Evolutionary conservation across 2,797 vertebrate genomes (phyloP).

Genomic region (Neosalanx taihuensis): DNA sequence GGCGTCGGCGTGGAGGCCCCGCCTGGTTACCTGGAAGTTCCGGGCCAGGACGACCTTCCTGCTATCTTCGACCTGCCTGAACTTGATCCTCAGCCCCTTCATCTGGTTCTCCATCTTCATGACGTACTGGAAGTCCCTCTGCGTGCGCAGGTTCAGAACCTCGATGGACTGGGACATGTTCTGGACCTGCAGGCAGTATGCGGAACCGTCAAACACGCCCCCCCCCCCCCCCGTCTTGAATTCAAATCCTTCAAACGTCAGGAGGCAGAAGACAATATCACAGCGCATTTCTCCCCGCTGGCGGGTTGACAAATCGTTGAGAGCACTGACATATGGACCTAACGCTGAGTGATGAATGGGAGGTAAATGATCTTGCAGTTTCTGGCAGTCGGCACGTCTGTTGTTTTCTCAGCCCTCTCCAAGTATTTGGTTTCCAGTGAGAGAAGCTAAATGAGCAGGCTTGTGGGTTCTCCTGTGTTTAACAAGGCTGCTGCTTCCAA

Average conservation of each 20-base stretch:
- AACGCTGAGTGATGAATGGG: not conserved
- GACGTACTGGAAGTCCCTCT: slow-evolving; percentile 98
- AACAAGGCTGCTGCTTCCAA: slow-evolving; percentile 10
- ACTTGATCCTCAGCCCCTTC: slow-evolving; percentile 95
- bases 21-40: slow-evolving; percentile 86
- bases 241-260: too few species aligned
- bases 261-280: too few species aligned
- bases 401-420: not conserved
- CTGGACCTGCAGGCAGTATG: slow-evolving; percentile 82
- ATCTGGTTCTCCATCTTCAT: slow-evolving; percentile 99
- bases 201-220: too few species aligned
- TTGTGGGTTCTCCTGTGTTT: slow-evolving; percentile 7
- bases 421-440: not conserved
- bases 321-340: not conserved
- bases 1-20: too few species aligned
- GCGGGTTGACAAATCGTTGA: too few species aligned
- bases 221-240: too few species aligned
- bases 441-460: slow-evolving; percentile 26
- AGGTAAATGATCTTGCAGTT: not conserved
- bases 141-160: slow-evolving; percentile 94
- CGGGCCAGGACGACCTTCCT: slow-evolving; percentile 93
- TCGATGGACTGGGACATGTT: slow-evolving; percentile 99
- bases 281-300: too few species aligned
- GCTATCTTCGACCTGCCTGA: slow-evolving; percentile 95
- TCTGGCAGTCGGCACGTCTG: not conserved